Conservation (phyloP, 2,797 vertebrate species). For the Mormyrus proboscirostris region DNA sequence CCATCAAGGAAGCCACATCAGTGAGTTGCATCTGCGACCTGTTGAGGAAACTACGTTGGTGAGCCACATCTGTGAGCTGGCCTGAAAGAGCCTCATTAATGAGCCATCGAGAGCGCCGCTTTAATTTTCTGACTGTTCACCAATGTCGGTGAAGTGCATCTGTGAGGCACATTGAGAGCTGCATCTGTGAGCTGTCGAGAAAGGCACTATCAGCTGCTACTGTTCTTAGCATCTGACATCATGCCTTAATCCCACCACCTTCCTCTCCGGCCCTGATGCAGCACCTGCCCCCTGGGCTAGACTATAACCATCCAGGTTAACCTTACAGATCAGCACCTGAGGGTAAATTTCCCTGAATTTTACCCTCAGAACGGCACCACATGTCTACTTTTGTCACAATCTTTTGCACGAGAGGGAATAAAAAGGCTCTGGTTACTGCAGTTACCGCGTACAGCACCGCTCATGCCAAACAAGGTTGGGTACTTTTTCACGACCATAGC, state of each 20-base stretch:
- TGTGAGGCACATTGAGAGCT: neutral
- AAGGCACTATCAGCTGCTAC: neutral
- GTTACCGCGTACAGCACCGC: neutral
- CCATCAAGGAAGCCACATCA: neutral
- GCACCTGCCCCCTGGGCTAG: neutral
- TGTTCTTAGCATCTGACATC: neutral
- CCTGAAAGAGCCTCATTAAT: neutral
- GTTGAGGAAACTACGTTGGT: neutral
- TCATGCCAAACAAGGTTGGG: neutral
- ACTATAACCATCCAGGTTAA: neutral
- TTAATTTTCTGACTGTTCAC: neutral
- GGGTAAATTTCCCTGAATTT: neutral
- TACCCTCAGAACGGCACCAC: neutral
- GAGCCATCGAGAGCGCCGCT: neutral
- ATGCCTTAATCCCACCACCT: neutral
- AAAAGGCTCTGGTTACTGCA: neutral
- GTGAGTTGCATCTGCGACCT: neutral
- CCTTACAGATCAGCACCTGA: neutral
- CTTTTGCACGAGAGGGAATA: neutral
- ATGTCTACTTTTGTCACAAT: neutral
- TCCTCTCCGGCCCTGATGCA: neutral
- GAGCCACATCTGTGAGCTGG: neutral
- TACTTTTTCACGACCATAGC: neutral
- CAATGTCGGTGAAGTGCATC: neutral
- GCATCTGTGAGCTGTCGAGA: neutral